A percentile compares a stretch with the other conserved stretches of the same genome.
Conservation (phyloP, 2,797 vertebrate species). For the Thalassophryne amazonica region DNA sequence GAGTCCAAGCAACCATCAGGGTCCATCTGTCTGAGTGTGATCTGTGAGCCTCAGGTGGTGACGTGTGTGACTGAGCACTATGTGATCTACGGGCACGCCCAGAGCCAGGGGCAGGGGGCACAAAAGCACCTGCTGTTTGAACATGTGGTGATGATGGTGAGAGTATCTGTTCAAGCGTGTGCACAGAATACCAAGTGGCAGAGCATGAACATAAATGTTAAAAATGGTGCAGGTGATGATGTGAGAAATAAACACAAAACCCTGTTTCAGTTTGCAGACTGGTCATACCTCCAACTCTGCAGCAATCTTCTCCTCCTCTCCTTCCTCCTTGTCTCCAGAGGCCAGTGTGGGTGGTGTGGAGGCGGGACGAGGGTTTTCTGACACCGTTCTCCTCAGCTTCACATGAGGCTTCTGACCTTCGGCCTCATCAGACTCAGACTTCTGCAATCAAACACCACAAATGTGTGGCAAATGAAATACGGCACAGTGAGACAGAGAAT, state of each 20-base stretch:
- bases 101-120: constrained; percentile 52
- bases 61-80: constrained; percentile 65
- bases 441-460: constrained; percentile 68
- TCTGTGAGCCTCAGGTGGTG: constrained; percentile 63
- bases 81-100: constrained; percentile 61
- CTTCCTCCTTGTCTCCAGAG: constrained; percentile 85
- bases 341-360: constrained; percentile 92
- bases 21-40: constrained; percentile 63
- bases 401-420: constrained; percentile 90
- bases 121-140: constrained; percentile 74
- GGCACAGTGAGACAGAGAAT: too few species aligned
- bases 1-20: constrained; percentile 28
- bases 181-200: constrained; percentile 22
- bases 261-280: constrained; percentile 2
- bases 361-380: constrained; percentile 89
- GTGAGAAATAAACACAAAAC: background rate
- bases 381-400: constrained; percentile 88
- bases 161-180: constrained; percentile 21
- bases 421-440: constrained; percentile 89
- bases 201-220: constrained; percentile 25
- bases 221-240: constrained; percentile 12
- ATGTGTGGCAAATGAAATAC: accelerated
- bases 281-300: constrained; percentile 87
- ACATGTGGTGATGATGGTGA: constrained; percentile 60
- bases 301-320: constrained; percentile 86